Evolutionary conservation across 1,140 invertebrate species (phyloP).

Genomic region (Drosophila hydei): DNA sequence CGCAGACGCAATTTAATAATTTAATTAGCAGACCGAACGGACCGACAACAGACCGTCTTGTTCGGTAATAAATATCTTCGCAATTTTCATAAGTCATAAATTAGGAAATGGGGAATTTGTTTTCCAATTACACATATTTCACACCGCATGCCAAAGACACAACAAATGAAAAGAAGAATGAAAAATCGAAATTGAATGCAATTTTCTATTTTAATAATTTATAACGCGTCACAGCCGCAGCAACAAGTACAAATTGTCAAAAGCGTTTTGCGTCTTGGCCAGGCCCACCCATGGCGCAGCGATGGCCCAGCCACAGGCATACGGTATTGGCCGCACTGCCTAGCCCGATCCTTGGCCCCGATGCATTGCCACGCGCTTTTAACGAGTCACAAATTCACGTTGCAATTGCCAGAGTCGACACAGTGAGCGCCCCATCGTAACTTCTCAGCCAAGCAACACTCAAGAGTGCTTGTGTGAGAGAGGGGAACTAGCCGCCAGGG

Average conservation of each 20-base stretch:
- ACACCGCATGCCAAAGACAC: conserved; percentile 71
- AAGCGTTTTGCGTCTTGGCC: conserved; percentile 68
- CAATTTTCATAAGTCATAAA: conserved; percentile 71
- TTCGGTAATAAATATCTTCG: conserved; percentile 64
- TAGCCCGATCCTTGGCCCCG: conserved; percentile 46
- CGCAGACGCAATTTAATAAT: conserved; percentile 58
- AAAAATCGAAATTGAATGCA: conserved; percentile 58
- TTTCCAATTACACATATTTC: conserved; percentile 82
- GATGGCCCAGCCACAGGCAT: background rate
- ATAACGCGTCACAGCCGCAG: conserved; percentile 68
- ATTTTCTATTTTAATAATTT: conserved; percentile 82
- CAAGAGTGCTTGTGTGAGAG: background rate
- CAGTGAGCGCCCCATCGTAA: conserved; percentile 62
- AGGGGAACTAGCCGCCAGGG: background rate
- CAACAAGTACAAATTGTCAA: conserved; percentile 82
- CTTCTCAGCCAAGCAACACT: conserved; percentile 75
- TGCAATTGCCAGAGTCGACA: conserved; percentile 62
- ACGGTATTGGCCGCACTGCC: background rate
- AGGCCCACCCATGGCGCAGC: conserved; percentile 69
- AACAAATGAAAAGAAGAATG: conserved; percentile 18
- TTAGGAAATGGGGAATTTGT: conserved; percentile 78
- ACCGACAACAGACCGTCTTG: conserved; percentile 23
- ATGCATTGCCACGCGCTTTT: conserved; percentile 67
- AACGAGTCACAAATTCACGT: conserved; percentile 78
- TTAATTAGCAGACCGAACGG: conserved; percentile 72